phyloP scores from a whole-genome alignment of 2,113 vertebrate species.

The Psilopogon haemacephalus region DNA sequence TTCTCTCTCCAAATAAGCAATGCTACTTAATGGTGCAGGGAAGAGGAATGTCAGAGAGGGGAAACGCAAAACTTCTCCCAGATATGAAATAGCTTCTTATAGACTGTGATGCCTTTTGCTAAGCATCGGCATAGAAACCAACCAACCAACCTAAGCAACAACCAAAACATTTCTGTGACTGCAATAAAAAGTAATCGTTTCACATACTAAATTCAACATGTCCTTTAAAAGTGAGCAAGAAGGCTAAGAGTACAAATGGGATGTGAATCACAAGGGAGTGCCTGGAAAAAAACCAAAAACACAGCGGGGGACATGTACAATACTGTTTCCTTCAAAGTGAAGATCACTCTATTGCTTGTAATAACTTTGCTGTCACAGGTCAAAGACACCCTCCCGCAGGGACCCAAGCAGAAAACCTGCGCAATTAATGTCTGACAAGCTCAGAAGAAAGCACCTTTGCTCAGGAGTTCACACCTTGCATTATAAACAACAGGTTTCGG shows the following conservation, averaged over 20 bases:
- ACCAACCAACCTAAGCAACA: neutral
- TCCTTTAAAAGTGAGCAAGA: neutral
- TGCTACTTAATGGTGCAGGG: neutral
- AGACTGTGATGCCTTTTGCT: neutral
- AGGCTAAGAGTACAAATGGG: neutral
- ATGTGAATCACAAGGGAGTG: neutral
- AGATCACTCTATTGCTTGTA: neutral
- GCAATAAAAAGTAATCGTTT: neutral
- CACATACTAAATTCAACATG: neutral
- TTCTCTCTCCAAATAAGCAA: neutral
- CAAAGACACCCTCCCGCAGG: neutral
- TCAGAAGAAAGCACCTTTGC: neutral
- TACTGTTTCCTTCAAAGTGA: neutral
- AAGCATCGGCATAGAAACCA: neutral
- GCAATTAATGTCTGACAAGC: neutral
- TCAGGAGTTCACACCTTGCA: neutral
- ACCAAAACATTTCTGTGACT: neutral
- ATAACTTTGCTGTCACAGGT: fast-evolving
- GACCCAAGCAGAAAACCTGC: fast-evolving
- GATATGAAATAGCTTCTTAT: neutral
- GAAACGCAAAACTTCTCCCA: neutral
- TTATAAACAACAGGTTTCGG: neutral
- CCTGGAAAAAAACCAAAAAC: neutral
- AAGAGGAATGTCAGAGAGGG: neutral
- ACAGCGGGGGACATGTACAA: fast-evolving